Evolutionary conservation across 2,113 vertebrate genomes (phyloP).

Genomic region (Dendrocopos noguchii): DNA sequence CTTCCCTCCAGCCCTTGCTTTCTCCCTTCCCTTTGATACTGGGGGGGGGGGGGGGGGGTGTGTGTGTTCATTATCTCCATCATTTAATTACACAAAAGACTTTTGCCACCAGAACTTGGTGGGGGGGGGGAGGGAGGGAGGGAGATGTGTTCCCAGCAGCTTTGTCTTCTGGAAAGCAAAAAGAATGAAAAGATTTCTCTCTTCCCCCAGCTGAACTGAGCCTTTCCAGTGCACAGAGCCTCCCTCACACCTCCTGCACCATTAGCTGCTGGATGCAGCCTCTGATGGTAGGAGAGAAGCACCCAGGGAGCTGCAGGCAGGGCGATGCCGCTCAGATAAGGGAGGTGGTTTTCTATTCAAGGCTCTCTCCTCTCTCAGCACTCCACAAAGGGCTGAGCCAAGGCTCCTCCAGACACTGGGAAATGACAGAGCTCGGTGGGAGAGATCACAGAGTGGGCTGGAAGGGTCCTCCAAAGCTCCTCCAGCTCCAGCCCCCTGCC

Average conservation of each 20-base stretch:
- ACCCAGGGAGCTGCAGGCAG: fast-evolving
- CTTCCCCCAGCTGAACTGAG: background rate
- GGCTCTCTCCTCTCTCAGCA: fast-evolving
- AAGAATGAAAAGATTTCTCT: background rate
- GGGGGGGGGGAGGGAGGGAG: background rate
- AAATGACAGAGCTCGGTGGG: fast-evolving
- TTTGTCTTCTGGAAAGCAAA: background rate
- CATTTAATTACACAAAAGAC: conserved; percentile 7
- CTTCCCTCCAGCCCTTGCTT: conserved; percentile 29
- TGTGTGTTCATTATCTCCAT: conserved; percentile 10
- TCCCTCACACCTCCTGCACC: background rate
- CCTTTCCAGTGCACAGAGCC: background rate
- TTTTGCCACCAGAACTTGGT: background rate
- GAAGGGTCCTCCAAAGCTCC: too few species aligned
- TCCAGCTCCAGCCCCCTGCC: too few species aligned
- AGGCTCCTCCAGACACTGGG: background rate
- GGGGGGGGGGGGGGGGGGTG: background rate
- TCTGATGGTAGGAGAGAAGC: fast-evolving
- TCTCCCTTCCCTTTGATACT: conserved; percentile 32
- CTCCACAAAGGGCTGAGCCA: fast-evolving
- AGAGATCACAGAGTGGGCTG: too few species aligned
- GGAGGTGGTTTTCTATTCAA: fast-evolving
- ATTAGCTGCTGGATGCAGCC: background rate
- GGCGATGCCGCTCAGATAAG: background rate
- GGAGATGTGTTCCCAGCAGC: background rate